A percentile compares a stretch with the other conserved stretches of the same genome.
Conservation (phyloP, 2,888 invertebrate species). For the Rhamnusium bicolor region DNA sequence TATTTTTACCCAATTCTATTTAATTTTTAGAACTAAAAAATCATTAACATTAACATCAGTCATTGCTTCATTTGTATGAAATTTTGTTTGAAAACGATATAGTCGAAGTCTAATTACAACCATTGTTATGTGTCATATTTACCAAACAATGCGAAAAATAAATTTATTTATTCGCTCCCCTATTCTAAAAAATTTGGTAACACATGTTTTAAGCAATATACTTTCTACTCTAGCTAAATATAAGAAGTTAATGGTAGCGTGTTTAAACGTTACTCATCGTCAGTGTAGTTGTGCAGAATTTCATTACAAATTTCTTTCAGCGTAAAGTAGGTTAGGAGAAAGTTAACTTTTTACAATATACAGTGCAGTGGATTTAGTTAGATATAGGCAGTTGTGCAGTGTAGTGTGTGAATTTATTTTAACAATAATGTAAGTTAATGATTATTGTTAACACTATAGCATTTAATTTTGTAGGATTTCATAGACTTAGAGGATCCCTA, state of each 20-base stretch:
- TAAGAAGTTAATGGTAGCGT: slow-evolving; percentile 37
- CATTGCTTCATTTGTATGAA: background rate
- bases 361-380: slow-evolving; percentile 64
- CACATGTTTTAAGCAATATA: slow-evolving; percentile 33
- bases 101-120: background rate
- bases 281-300: slow-evolving; percentile 53
- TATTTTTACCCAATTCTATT: no score
- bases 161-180: slow-evolving; percentile 29
- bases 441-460: slow-evolving; percentile 2
- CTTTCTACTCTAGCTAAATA: slow-evolving; percentile 34
- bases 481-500: background rate
- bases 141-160: slow-evolving; percentile 32
- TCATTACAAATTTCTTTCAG: slow-evolving; percentile 59
- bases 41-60: background rate
- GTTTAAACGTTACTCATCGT: slow-evolving; percentile 38
- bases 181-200: slow-evolving; percentile 35
- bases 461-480: background rate
- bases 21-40: background rate
- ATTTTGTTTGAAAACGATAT: background rate
- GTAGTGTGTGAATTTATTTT: slow-evolving; percentile 42
- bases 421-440: slow-evolving; percentile 28
- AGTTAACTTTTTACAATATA: slow-evolving; percentile 69
- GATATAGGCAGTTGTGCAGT: slow-evolving; percentile 63
- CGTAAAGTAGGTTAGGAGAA: slow-evolving; percentile 70
- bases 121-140: slow-evolving; percentile 24